phyloP scores from a whole-genome alignment of 2,888 invertebrate genomes.

The Pollenia amentaria region DNA sequence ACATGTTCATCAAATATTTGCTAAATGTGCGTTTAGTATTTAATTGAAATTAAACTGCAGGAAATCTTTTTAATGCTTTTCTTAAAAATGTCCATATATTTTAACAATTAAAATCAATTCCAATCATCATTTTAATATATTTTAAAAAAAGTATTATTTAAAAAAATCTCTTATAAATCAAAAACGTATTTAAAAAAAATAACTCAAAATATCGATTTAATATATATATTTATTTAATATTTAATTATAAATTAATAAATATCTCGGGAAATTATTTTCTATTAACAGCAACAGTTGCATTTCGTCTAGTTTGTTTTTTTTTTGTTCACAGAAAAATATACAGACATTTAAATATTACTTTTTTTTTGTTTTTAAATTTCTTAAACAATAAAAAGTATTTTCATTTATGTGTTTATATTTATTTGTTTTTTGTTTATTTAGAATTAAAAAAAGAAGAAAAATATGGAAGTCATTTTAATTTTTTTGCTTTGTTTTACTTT shows the following conservation, averaged over 20 bases:
- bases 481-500: constrained; percentile 10
- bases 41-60: too few species aligned
- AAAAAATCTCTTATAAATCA: too few species aligned
- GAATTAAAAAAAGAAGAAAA: constrained; percentile 3
- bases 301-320: background rate
- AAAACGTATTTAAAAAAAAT: too few species aligned
- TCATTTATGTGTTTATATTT: background rate
- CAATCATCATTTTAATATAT: too few species aligned
- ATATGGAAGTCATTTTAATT: constrained; percentile 52
- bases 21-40: too few species aligned
- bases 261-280: background rate
- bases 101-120: too few species aligned
- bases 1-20: too few species aligned
- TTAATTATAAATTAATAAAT: background rate
- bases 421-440: constrained; percentile 15
- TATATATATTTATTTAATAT: background rate
- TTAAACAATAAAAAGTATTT: constrained; percentile 36
- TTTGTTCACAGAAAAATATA: constrained; percentile 14
- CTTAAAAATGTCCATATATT: too few species aligned
- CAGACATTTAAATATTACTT: background rate
- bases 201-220: too few species aligned
- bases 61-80: too few species aligned
- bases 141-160: too few species aligned
- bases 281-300: constrained; percentile 21
- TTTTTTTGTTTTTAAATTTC: background rate